A percentile compares a stretch with the other conserved stretches of the same genome.
Conservation (phyloP, 2,113 vertebrate species). For the Ia io region DNA sequence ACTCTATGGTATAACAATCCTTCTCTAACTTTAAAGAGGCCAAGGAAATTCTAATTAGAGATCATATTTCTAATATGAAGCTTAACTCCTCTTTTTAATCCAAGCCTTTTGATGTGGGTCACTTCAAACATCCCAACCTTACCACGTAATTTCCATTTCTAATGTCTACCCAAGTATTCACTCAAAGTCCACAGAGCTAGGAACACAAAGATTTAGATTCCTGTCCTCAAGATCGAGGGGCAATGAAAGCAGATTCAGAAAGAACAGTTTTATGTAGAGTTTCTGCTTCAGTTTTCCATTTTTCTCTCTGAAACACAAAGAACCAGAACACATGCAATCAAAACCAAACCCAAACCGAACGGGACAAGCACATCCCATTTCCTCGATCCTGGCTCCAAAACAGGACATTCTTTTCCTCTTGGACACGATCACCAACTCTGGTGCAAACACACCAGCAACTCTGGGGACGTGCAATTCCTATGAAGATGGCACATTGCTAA, state of each 20-base stretch:
- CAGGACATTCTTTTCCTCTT: not conserved
- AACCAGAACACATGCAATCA: not conserved
- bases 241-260: not conserved
- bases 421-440: not conserved
- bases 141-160: slow-evolving; percentile 50
- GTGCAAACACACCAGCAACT: not conserved
- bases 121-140: not conserved
- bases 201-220: not conserved
- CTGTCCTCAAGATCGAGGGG: not conserved
- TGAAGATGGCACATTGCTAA: not conserved
- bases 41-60: slow-evolving; percentile 38
- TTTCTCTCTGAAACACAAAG: not conserved
- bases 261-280: not conserved
- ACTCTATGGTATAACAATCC: not conserved
- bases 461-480: not conserved
- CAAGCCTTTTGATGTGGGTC: not conserved
- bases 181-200: not conserved
- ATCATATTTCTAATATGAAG: not conserved
- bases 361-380: not conserved
- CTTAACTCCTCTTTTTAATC: slow-evolving; percentile 29
- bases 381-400: not conserved
- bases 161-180: not conserved
- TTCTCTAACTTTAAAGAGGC: not conserved
- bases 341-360: not conserved
- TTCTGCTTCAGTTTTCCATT: not conserved